A percentile compares a stretch with the other conserved stretches of the same genome.
These are phyloP conservation scores for Brachypodius melanocephalos DNA, from an alignment of 2,113 vertebrate species.

Conservation along the genomic window DNA sequence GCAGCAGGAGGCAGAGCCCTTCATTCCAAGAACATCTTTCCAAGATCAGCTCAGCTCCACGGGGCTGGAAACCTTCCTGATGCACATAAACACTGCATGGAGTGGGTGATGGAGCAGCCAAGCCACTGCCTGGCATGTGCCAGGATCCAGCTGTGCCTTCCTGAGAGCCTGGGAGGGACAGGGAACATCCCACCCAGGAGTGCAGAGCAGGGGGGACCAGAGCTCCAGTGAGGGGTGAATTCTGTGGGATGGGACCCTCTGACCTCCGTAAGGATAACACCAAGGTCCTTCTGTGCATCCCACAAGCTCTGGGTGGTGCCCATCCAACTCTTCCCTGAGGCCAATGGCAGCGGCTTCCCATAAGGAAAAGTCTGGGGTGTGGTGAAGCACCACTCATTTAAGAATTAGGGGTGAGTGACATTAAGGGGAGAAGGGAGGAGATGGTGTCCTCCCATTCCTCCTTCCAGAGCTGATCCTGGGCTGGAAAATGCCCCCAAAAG, in stretches of 20 bases:
- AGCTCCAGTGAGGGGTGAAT: neutral
- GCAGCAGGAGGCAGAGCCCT: neutral
- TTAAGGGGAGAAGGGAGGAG: neutral
- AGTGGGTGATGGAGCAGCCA: neutral
- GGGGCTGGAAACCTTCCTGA: neutral
- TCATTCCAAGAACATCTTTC: neutral
- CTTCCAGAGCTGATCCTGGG: neutral
- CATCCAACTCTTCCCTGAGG: neutral
- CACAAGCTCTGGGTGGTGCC: rapidly evolving
- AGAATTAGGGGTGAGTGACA: neutral
- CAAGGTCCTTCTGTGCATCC: neutral
- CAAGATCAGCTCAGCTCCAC: neutral
- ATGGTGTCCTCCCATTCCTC: neutral
- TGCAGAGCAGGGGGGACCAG: neutral
- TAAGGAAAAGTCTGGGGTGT: neutral
- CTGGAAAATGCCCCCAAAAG: neutral
- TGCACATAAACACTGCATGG: rapidly evolving
- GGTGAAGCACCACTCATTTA: rapidly evolving
- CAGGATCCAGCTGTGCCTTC: neutral
- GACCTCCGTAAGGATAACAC: rapidly evolving
- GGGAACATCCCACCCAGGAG: neutral
- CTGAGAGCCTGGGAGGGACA: neutral
- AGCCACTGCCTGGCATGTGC: rapidly evolving
- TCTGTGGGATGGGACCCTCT: neutral
- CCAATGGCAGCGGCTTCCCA: neutral